Evolutionary conservation across 2,888 invertebrate genomes (phyloP), one percentile per base, ranked within the genome.

Genomic region (Carabus problematicus): DNA sequence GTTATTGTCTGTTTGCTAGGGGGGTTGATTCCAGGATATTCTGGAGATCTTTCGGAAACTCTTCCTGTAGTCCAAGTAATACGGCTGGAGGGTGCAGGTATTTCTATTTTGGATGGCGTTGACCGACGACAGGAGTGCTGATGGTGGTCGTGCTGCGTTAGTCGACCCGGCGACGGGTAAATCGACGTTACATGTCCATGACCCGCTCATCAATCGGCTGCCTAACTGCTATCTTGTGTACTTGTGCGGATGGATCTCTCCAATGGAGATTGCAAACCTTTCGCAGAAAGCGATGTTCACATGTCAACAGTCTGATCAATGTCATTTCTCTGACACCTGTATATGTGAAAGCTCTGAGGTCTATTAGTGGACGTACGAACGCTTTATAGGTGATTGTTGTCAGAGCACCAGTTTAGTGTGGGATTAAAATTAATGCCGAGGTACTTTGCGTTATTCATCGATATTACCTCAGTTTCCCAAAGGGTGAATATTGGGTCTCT

Each of bases 81-180:
- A 60, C 11, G 6, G 71, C 64, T 68, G 60, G 18, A 59, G 62
- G 12, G 73, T 64, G 43, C 73, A 73, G 16, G 72, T 64, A 1
- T 72, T 70, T 43, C 71, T 71, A 60, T 69, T 66, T 39, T 73
- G 72, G 16, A 72, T 63, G 58, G 72, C 73, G 3, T 71, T 29
- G 2, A 6, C 3, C 6, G 29, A 29, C 29, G 29, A 29, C 2
- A 29, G 29, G 29, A 29, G 29, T 29, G 29, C 29, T 29, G 6
- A 29, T 29, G 29, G 29, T 29, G 29, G 29, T 29, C 29, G 6
- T 29, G 6, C 6, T 29, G 29, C 6, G 29, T 29, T 29, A 6
- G 40, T 11, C 18, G 42, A 54, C 8, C 41, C 54, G 41, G 11
- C 64, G 52, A 0, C 19, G 40, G 4, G 52, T 41, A n/a, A 64